phyloP scores from a whole-genome alignment of 37 sponge, comb jelly and placozoan species.

The Lycopodina hypogea region DNA sequence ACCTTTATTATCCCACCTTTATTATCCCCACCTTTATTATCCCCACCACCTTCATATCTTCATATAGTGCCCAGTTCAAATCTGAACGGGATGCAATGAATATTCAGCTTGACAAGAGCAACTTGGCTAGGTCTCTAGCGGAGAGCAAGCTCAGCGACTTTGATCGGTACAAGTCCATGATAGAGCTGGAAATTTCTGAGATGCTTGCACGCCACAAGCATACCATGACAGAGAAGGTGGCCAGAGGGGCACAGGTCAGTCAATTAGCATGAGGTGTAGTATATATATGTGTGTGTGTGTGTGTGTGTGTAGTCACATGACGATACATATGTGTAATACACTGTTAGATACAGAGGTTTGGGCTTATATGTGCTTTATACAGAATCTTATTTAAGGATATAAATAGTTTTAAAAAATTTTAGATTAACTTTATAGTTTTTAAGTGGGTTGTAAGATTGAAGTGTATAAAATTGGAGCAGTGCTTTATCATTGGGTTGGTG shows the following conservation, averaged over 20 bases:
- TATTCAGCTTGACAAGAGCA: slow-evolving; percentile 34
- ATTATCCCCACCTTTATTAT: too few relatives aligned
- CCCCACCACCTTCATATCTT: not conserved
- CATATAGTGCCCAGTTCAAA: slow-evolving; percentile 38
- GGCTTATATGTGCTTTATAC: too few relatives aligned
- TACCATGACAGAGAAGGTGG: slow-evolving; percentile 65
- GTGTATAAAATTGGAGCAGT: too few relatives aligned
- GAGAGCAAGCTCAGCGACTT: slow-evolving; percentile 59
- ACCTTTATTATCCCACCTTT: not conserved
- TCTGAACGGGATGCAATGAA: slow-evolving; percentile 30
- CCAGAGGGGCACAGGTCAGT: slow-evolving; percentile 35
- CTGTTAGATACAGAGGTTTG: not conserved
- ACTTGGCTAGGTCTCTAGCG: slow-evolving; percentile 33
- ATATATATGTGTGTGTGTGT: not conserved
- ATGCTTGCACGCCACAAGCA: slow-evolving; percentile 62
- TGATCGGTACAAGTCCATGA: slow-evolving; percentile 82
- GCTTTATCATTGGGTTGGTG: too few relatives aligned
- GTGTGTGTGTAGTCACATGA: not conserved
- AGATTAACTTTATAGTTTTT: too few relatives aligned
- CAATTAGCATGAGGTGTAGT: not conserved
- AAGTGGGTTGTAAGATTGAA: too few relatives aligned
- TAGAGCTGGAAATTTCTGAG: slow-evolving; percentile 81
- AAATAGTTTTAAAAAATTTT: too few relatives aligned
- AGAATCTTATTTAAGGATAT: too few relatives aligned
- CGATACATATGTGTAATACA: not conserved